Percentiles rank a stretch among this genome's conserved stretches.
phyloP scores from a whole-genome alignment of 2,888 invertebrate genomes.

The Dendrolimus houi region DNA sequence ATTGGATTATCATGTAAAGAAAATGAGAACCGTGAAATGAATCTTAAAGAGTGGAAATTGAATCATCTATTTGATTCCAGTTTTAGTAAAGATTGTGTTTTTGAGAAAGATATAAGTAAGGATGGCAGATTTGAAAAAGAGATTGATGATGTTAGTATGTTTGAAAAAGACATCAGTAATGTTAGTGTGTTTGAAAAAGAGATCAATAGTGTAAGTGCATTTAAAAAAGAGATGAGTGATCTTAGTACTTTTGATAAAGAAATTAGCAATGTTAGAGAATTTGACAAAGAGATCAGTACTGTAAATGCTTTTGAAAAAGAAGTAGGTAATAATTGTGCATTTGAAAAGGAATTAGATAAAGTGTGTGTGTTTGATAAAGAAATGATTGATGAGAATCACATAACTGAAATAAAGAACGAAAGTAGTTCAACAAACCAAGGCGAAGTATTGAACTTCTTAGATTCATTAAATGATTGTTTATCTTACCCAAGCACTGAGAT shows the following conservation, averaged over 20 bases:
- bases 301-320: not conserved
- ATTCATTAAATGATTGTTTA: conserved; percentile 52
- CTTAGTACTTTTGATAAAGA: not conserved
- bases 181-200: not conserved
- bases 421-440: conserved; percentile 35
- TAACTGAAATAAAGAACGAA: conserved; percentile 7
- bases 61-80: conserved; percentile 41
- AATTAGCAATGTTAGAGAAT: not conserved
- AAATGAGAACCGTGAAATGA: conserved; percentile 30
- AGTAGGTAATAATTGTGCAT: not conserved
- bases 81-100: conserved; percentile 32
- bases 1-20: conserved; percentile 38
- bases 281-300: not conserved
- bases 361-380: conserved; percentile 8
- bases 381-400: conserved; percentile 13
- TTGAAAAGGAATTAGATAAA: conserved; percentile 9
- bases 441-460: conserved; percentile 62
- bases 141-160: not conserved
- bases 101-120: conserved; percentile 9
- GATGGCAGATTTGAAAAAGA: conserved; percentile 13
- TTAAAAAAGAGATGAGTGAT: not conserved
- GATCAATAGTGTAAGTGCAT: not conserved
- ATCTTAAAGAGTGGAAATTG: conserved; percentile 50
- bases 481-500: conserved; percentile 58
- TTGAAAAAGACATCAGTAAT: not conserved